Base-by-base conservation (phyloP, 2,797 vertebrate species). In the Tinamus major region DNA sequence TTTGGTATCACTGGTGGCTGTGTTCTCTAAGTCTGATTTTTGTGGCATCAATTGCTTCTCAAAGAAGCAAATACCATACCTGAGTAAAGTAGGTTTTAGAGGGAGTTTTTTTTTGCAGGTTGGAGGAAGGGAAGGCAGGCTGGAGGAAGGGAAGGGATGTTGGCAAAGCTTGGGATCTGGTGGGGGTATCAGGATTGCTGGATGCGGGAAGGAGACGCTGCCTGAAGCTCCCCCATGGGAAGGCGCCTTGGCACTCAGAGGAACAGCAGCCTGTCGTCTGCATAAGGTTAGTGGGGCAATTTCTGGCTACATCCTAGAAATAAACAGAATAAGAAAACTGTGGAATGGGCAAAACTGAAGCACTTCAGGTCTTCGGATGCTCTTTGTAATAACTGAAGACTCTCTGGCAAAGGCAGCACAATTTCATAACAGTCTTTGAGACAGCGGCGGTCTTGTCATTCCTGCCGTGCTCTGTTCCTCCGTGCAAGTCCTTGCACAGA, bases 1-100 rank as follows among this genome's bases (percentile, higher is more conserved):
- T 8, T 10, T 0, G 0, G 61, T 5, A 0, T 29, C 0, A 0
- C 48, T 3, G 6, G 62, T 1, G 23, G 26, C 59, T 42, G 39
- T 61, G 13, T 19, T 46, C 26, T 5, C 6, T 26, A 1, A 2
- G 0, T 2, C 6, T 5, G 2, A 2, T 16, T 42, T 2, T 76
- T 5, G 27, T 6, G 65, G 33, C 6, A 26, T 58, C 10, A 2
- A 35, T 35, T 35, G 35, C 35, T 35, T 35, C 62, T n/a, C 13
- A 3, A 16, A 23, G 0, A 1, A 37, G 74, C 56, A n/a, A 33
- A 62, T 3, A 20, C 91, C 15, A 1, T 64, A 33, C 75, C 58
- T 33, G 80, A 37, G 71, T 74, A 31, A 1, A 0, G 4, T 31
- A 68, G 11, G 77, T 23, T 14, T 69, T n/a, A 76, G 64, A 79